phyloP scores from a whole-genome alignment of 2,113 vertebrate genomes.

The Potamarius usumacintae region DNA sequence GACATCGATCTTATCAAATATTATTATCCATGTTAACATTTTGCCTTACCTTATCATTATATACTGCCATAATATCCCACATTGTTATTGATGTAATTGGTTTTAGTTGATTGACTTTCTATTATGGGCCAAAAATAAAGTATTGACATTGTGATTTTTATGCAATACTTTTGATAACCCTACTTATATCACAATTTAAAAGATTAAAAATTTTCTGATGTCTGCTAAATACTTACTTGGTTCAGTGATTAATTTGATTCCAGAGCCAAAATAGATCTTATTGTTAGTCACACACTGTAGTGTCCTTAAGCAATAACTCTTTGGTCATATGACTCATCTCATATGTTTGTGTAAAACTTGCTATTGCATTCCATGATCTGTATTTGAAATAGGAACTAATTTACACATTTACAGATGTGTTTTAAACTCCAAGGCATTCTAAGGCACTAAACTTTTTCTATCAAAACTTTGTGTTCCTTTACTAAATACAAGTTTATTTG shows the following conservation, averaged over 20 bases:
- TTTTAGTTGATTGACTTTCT: not conserved
- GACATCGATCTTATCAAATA: not conserved
- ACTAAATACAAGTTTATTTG: not conserved
- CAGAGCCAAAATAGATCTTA: conserved; percentile 53
- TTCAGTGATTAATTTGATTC: conserved; percentile 49
- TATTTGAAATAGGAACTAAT: too few relatives aligned
- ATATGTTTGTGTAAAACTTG: too few relatives aligned
- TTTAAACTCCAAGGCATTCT: not conserved
- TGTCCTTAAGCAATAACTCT: not conserved
- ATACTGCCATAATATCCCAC: not conserved
- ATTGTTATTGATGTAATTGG: not conserved
- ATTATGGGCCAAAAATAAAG: not conserved
- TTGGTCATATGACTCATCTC: too few relatives aligned
- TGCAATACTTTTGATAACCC: not conserved
- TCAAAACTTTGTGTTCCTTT: not conserved
- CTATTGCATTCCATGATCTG: too few relatives aligned
- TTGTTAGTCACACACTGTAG: conserved; percentile 44
- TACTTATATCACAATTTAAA: not conserved
- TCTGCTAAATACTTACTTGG: conserved; percentile 39
- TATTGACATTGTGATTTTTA: not conserved
- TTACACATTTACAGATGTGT: not conserved
- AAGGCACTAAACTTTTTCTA: too few relatives aligned
- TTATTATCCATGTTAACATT: not conserved
- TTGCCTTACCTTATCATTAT: not conserved
- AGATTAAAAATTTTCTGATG: not conserved